A percentile compares a stretch with the other conserved stretches of the same genome.
Evolutionary conservation across 1,140 invertebrate species (phyloP).

Genomic region (Pseudomyrmex dendroicus): DNA sequence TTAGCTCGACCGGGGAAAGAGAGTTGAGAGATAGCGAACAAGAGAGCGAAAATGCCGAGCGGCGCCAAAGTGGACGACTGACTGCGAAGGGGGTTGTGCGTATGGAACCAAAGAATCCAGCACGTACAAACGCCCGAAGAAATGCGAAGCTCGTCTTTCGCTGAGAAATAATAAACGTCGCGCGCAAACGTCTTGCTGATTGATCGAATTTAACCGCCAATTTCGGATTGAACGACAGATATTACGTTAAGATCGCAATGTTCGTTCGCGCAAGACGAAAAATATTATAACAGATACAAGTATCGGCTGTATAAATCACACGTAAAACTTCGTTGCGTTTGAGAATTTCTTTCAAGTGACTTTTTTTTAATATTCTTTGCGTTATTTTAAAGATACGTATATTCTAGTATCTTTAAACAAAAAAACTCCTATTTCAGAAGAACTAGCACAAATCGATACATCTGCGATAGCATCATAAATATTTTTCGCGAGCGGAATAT

Average conservation of each 20-base stretch:
- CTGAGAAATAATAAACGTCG: conserved; percentile 18
- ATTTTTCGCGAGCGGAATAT: not conserved
- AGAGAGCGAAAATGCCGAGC: conserved; percentile 37
- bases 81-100: conserved; percentile 10
- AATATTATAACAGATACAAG: too few relatives aligned
- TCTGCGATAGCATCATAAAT: too few relatives aligned
- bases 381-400: too few relatives aligned
- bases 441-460: conserved; percentile 17
- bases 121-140: conserved; percentile 39
- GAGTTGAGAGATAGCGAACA: conserved; percentile 46
- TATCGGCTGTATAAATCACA: too few relatives aligned
- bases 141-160: conserved; percentile 19
- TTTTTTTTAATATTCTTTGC: too few relatives aligned
- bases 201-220: conserved; percentile 31
- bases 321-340: too few relatives aligned
- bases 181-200: conserved; percentile 21
- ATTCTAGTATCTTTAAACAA: too few relatives aligned
- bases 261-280: too few relatives aligned
- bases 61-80: conserved; percentile 45
- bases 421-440: not conserved
- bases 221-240: conserved; percentile 7
- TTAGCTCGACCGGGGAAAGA: conserved; percentile 60
- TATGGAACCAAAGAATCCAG: conserved; percentile 37
- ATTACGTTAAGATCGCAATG: too few relatives aligned
- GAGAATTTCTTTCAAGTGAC: too few relatives aligned